Conservation (phyloP, 1,140 invertebrate genomes). For the Gonatopus flavifemur region DNA sequence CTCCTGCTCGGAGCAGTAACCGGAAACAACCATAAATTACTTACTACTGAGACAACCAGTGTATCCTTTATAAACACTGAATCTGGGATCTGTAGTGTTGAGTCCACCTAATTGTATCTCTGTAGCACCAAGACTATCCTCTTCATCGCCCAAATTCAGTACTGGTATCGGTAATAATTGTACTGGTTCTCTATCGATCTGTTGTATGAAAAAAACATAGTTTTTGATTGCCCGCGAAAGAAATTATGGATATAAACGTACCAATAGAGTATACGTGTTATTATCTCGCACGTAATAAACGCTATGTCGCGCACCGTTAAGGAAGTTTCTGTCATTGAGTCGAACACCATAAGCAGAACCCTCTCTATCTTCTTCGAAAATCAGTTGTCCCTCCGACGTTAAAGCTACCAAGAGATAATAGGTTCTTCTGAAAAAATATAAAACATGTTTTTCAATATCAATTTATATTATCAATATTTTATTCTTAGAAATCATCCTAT, state of each 20-base stretch:
- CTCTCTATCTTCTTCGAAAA: slow-evolving; percentile 82
- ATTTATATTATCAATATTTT: no score
- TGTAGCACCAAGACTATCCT: slow-evolving; percentile 64
- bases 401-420: slow-evolving; percentile 82
- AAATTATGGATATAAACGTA: slow-evolving; percentile 24
- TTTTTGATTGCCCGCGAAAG: not conserved
- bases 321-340: slow-evolving; percentile 74
- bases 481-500: slow-evolving; percentile 4
- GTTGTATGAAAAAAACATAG: slow-evolving; percentile 16
- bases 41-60: slow-evolving; percentile 88
- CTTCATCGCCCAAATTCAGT: slow-evolving; percentile 65
- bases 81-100: slow-evolving; percentile 77
- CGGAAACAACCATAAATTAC: no score
- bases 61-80: slow-evolving; percentile 80
- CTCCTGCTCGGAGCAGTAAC: no score
- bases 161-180: slow-evolving; percentile 67
- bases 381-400: slow-evolving; percentile 77
- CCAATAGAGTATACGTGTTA: slow-evolving; percentile 69
- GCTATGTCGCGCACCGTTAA: slow-evolving; percentile 82
- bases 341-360: slow-evolving; percentile 70
- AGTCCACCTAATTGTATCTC: slow-evolving; percentile 85
- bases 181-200: slow-evolving; percentile 76
- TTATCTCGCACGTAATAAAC: slow-evolving; percentile 78
- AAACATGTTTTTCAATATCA: no score
- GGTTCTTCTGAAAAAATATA: slow-evolving; percentile 69